Base-by-base conservation (phyloP, 2,797 vertebrate genomes). In the Sebastes nivosus region DNA sequence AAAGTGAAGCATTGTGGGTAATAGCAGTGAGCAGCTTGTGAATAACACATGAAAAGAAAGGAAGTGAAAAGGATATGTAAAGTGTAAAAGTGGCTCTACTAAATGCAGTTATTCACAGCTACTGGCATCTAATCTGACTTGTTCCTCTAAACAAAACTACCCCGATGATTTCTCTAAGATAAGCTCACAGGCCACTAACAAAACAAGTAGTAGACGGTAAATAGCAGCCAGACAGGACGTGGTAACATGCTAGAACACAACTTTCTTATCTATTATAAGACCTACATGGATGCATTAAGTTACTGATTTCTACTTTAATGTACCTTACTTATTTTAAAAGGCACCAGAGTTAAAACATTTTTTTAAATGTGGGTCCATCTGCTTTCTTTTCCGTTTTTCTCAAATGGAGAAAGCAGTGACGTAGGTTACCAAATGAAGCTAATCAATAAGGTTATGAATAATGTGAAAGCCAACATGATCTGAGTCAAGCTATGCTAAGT, bases 381-480 rank as follows among this genome's bases (percentile, higher is more conserved):
- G 16, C 42, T 18, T 2, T 46, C 42, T 18, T 7, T 46, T 18
- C 14, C 7, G 0, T 46, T 46, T 46, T 18, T 46, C 16, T 46
- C 42, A 46, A 46, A 6, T 38, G 4, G 36, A 30, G 27, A 29
- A 29, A 27, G 27, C 42, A 46, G 16, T 46, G 42, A 46, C 6
- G 16, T 46, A 46, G 6, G 0, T 46, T 46, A 46, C 42, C 42
- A 46, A 46, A 36, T 18, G 6, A 46, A 46, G 38, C 38, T 1
- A 46, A 46, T 46, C 42, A 2, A 46, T 46, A 46, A 46, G 3
- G 42, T 46, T 46, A 46, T 18, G 42, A 46, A 18, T 46, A 46
- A 46, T 46, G 16, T 18, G 16, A 46, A 46, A 0, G 3, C 42
- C 0, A 8, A 0, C 42, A 46, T 18, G 6, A 42, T 42, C 2